Evolutionary conservation across 2,888 invertebrate genomes (phyloP).

Genomic region (Ypsolopha scabrella): DNA sequence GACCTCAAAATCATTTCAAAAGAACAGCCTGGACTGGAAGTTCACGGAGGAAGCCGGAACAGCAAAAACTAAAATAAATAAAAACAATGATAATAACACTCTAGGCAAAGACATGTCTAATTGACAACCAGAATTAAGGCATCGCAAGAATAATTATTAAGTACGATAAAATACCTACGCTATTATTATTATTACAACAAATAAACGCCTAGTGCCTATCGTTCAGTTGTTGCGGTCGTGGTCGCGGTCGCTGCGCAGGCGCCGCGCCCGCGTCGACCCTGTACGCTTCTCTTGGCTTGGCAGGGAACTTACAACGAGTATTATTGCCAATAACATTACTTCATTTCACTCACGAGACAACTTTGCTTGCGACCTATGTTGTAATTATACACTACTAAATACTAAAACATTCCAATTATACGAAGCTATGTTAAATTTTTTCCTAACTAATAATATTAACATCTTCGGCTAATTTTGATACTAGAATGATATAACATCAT

Average conservation of each 20-base stretch:
- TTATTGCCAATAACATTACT: conserved; percentile 62
- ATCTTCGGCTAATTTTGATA: conserved; percentile 73
- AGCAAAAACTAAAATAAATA: conserved; percentile 56
- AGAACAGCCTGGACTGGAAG: conserved; percentile 72
- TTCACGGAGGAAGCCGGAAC: conserved; percentile 70
- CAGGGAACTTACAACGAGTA: conserved; percentile 59
- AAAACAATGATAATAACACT: conserved; percentile 68
- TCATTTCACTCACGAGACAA: conserved; percentile 52
- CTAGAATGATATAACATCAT: conserved; percentile 71
- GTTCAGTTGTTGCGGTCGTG: conserved; percentile 32
- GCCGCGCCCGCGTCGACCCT: conserved; percentile 15
- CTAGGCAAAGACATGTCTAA: conserved; percentile 70
- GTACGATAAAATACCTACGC: conserved; percentile 71
- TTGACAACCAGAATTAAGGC: conserved; percentile 73
- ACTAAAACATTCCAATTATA: conserved; percentile 71
- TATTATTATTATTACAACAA: conserved; percentile 71
- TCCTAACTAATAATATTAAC: conserved; percentile 70
- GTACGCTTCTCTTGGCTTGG: conserved; percentile 26
- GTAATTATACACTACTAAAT: conserved; percentile 60
- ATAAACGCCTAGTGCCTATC: conserved; percentile 59
- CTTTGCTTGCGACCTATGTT: conserved; percentile 52
- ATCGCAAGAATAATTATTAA: conserved; percentile 72
- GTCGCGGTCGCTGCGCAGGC: conserved; percentile 14
- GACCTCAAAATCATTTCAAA: conserved; percentile 71
- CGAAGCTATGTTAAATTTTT: conserved; percentile 70